A percentile compares a stretch with the other conserved stretches of the same genome.
These are phyloP conservation scores for Poeciliopsis paucimaculata DNA, from an alignment of 2,797 vertebrate species.

Conservation along the genomic window DNA sequence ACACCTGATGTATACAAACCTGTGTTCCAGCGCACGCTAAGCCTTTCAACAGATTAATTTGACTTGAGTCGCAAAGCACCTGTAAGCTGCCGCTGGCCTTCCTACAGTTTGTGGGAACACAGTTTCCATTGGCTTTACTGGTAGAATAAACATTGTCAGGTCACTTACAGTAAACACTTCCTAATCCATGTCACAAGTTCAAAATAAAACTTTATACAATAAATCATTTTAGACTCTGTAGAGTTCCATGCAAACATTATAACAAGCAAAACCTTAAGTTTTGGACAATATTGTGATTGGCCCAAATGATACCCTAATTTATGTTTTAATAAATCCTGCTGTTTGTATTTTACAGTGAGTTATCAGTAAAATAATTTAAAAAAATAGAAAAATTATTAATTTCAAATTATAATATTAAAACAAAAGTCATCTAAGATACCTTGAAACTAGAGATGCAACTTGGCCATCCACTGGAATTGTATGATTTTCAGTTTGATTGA, in stretches of 20 bases:
- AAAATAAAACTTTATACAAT: background rate
- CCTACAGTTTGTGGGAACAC: constrained; percentile 22
- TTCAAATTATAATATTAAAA: background rate
- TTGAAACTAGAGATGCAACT: background rate
- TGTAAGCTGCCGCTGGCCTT: constrained; percentile 57
- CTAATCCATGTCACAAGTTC: background rate
- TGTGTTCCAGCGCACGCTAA: constrained; percentile 51
- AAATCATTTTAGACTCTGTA: background rate
- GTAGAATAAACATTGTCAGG: constrained; percentile 7
- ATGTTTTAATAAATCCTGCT: background rate
- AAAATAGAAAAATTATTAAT: background rate
- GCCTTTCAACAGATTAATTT: constrained; percentile 74
- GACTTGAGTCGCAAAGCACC: constrained; percentile 62
- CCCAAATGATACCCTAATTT: background rate
- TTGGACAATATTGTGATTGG: background rate
- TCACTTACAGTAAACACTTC: background rate
- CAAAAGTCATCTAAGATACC: background rate
- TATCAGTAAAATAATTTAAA: background rate
- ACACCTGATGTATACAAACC: constrained; percentile 51
- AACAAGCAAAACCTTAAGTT: too few species aligned
- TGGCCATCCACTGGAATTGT: background rate
- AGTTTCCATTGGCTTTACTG: constrained; percentile 33
- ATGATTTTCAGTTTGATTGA: background rate
- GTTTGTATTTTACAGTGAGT: background rate
- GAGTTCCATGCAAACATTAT: background rate